Base-by-base conservation (phyloP, 2,888 invertebrate species). In the Cylloceria caligata region DNA sequence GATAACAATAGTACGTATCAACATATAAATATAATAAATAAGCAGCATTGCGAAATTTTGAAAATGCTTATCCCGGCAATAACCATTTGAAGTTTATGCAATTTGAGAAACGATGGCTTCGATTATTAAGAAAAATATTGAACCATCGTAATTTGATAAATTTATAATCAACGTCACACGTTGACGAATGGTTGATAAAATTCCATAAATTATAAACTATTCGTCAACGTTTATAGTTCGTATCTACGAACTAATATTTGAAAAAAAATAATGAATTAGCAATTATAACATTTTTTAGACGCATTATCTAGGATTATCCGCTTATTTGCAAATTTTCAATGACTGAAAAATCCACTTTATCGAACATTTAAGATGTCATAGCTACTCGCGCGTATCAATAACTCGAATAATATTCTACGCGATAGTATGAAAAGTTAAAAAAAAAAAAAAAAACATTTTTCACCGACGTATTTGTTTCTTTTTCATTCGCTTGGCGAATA, bases 401-500 rank as follows among this genome's bases (percentile, higher is more conserved):
- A 42, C n/a, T 52, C 24, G 52, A 52, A 24, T 3, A 52, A 52
- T 60, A 16, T 19, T 60, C 6, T 45, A 42, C 57, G 72, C 36
- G 67, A 52, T 30, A 52, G 49, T 65, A 67, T 34, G 24, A 80
- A 49, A 57, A 71, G 65, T 45, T 68, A 45, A 21, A 67, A 45
- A 72, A 30, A 30, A 69, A 3, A 9, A 36, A 30, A 30, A 69
- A 3, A 9, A 36, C 16, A 77, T 47, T 75, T 75, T 72, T 76
- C 80, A 72, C 75, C 71, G 52, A 74, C 75, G 72, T 65, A 71
- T 78, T 68, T 71, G 27, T 68, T 27, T 45, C 62, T 55, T 60
- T 68, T 79, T 79, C 24, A 34, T 75, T 75, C 62, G 67, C 75
- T 79, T 68, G 30, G 74, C 79, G 62, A 82, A 79, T 79, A 72